phyloP scores from a whole-genome alignment of 2,797 vertebrate species.

The Pachyuromys duprasi region DNA sequence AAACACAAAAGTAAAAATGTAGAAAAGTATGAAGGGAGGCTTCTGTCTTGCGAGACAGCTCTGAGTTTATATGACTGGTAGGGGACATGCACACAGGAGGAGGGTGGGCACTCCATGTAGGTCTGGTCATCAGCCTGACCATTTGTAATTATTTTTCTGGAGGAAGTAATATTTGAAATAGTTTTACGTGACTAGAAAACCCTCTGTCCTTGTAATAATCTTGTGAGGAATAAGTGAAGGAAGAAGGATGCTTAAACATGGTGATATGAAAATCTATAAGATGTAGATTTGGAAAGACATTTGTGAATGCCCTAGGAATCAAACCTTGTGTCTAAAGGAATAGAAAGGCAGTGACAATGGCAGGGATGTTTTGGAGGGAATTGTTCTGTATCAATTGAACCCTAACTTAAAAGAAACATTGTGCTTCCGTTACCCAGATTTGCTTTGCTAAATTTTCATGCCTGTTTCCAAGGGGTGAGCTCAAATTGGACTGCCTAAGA shows the following conservation, averaged over 20 bases:
- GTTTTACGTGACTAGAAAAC: conserved; percentile 22
- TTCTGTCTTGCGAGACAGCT: not conserved
- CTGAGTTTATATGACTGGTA: not conserved
- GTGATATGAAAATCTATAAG: not conserved
- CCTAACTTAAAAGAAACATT: not conserved
- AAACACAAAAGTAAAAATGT: conserved; percentile 29
- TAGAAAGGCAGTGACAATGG: not conserved
- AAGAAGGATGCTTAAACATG: not conserved
- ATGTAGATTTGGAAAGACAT: not conserved
- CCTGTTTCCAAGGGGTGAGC: not conserved
- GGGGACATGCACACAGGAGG: not conserved
- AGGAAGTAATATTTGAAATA: conserved; percentile 43
- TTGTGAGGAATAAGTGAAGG: not conserved
- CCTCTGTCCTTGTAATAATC: not conserved
- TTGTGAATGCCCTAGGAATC: not conserved
- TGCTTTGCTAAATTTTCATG: conserved; percentile 5
- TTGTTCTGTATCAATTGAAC: not conserved
- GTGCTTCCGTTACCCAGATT: not conserved
- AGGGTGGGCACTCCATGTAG: not conserved
- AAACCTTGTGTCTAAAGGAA: not conserved
- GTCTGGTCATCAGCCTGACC: not conserved
- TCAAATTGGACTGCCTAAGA: not conserved
- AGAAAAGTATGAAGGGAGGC: conserved; percentile 18
- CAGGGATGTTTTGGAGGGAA: not conserved
- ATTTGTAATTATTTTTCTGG: conserved; percentile 40